Evolutionary conservation across 2,113 vertebrate species (phyloP).

Genomic region (Oreochromis niloticus): DNA sequence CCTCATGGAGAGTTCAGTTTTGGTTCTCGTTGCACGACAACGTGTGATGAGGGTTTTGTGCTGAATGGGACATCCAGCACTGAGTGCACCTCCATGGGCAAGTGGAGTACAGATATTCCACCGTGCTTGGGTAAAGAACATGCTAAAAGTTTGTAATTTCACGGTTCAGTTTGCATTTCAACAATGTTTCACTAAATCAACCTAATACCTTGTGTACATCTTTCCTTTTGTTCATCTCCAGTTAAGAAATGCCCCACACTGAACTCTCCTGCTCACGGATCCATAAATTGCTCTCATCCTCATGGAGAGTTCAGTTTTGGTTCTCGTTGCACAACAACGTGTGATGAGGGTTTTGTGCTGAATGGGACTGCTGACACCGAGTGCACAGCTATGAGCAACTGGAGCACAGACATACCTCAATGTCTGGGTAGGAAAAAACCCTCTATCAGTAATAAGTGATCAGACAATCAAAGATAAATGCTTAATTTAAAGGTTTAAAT

Average conservation of each 20-base stretch:
- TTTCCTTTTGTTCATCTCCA: background rate
- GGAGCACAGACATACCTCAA: slow-evolving; percentile 27
- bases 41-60: slow-evolving; percentile 55
- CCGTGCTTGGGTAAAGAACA: slow-evolving; percentile 51
- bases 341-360: slow-evolving; percentile 53
- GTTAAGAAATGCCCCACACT: slow-evolving; percentile 50
- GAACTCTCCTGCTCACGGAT: slow-evolving; percentile 40
- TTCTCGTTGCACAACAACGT: slow-evolving; percentile 59
- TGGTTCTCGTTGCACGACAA: slow-evolving; percentile 52
- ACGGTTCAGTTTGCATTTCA: background rate
- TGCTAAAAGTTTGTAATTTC: accelerated
- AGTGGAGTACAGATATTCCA: slow-evolving; percentile 41
- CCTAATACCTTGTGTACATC: background rate
- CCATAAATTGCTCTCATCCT: slow-evolving; percentile 39
- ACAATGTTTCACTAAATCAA: accelerated
- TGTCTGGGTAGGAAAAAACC: slow-evolving; percentile 21
- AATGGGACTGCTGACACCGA: slow-evolving; percentile 6
- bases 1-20: slow-evolving; percentile 45
- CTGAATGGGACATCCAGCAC: background rate
- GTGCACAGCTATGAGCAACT: slow-evolving; percentile 52
- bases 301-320: slow-evolving; percentile 54
- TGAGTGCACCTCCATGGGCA: slow-evolving; percentile 45
- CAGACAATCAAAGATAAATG: background rate
- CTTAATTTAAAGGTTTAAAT: background rate
- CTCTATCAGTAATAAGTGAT: background rate